Conservation (phyloP, 1,140 invertebrate genomes). For the Gerris buenoi region DNA sequence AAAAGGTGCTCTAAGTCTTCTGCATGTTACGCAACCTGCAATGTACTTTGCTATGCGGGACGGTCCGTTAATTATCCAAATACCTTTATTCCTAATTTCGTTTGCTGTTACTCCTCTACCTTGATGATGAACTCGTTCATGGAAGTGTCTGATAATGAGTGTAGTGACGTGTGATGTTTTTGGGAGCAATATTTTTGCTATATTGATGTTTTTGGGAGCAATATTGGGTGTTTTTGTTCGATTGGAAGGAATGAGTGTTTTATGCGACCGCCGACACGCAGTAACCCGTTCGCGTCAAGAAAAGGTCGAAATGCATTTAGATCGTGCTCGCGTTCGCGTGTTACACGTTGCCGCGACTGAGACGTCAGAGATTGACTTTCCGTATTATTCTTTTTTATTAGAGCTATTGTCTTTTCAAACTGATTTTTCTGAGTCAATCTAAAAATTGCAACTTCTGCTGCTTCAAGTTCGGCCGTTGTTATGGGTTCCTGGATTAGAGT, state of each 20-base stretch:
- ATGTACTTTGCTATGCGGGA: background rate
- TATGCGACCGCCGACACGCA: background rate
- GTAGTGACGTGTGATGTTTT: background rate
- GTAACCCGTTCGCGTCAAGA: background rate
- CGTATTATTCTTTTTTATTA: background rate
- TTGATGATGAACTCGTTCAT: background rate
- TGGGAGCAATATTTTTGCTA: background rate
- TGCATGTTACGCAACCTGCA: too few relatives aligned
- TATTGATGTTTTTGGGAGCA: too few relatives aligned
- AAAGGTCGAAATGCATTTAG: background rate
- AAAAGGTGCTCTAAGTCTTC: too few relatives aligned
- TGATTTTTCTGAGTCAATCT: background rate
- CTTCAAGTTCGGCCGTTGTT: background rate
- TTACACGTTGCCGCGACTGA: background rate
- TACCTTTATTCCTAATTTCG: background rate
- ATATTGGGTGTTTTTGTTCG: background rate
- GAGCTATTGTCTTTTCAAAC: background rate
- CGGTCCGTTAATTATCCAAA: background rate
- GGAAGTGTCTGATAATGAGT: background rate
- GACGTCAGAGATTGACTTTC: too few relatives aligned
- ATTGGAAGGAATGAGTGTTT: background rate
- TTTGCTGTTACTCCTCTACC: background rate
- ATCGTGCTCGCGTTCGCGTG: background rate
- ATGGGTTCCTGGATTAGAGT: background rate
- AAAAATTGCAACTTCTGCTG: background rate